Evolutionary conservation across 2,113 vertebrate species (phyloP), one percentile per base, ranked within the genome.

Genomic region (Sarotherodon lohbergeri): DNA sequence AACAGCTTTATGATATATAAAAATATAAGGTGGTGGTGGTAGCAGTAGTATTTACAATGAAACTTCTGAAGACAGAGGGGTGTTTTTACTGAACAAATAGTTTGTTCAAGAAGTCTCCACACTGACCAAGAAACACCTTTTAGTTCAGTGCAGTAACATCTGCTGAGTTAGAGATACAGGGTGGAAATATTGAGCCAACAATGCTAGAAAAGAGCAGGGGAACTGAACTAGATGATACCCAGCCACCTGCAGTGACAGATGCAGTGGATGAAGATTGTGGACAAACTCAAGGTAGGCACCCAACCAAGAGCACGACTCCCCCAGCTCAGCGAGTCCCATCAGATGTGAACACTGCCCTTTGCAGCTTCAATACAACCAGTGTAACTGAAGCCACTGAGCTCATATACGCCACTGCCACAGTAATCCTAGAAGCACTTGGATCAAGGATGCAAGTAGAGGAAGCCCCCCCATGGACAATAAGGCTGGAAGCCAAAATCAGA

Each of bases 71-170:
- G n/a, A 43, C n/a, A 24, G 7, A 4, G 36, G 11, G 3, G 1
- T 13, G 10, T 41, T 22, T 68, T 68, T 1, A 9, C 36, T 68
- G 63, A 24, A 68, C 11, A 39, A 4, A 71, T 0, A 24, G n/a
- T 71, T 71, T 43, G 66, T 43, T 71, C 66, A 43, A 71, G 66
- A 71, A 41, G n/a, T 24, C 12, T 9, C 63, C 63, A 68, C 63
- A 68, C 36, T 68, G 63, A 41, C 34, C 36, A 8, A 68, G 36
- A 41, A 68, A 22, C 36, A 39, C 61, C 19, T 39, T 39, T 39
- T 68, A 68, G 19, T 39, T 68, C 34, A 68, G 61, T 39, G 61
- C 34, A 68, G 13, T 68, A 39, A 22, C 61, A 39, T 68, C 63
- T 68, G 36, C n/a, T 2, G 11, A 14, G 63, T 68, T 68, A 41